Conservation (phyloP, 2,888 invertebrate species). For the Rhagonycha lutea region DNA sequence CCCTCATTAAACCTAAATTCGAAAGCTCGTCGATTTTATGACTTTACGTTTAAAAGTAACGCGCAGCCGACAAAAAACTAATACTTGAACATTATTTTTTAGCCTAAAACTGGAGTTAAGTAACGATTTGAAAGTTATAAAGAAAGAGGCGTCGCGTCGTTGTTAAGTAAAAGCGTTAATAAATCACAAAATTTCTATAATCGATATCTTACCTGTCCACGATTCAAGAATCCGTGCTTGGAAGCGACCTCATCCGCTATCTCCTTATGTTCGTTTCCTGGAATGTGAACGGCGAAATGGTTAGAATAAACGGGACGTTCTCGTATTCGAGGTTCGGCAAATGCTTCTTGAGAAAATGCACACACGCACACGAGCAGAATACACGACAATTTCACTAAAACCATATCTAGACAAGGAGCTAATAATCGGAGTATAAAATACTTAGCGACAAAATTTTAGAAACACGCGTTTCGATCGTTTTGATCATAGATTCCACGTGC, state of each 20-base stretch:
- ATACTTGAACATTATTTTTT: not conserved
- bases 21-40: slow-evolving; percentile 20
- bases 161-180: slow-evolving; percentile 5
- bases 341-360: slow-evolving; percentile 26
- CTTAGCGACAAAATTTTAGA: slow-evolving; percentile 25
- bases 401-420: slow-evolving; percentile 32
- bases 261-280: slow-evolving; percentile 62
- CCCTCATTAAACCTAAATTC: slow-evolving; percentile 24
- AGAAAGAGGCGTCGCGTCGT: not conserved
- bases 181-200: slow-evolving; percentile 13
- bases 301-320: slow-evolving; percentile 68
- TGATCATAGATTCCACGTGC: slow-evolving; percentile 29
- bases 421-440: slow-evolving; percentile 26
- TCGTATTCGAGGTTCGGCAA: slow-evolving; percentile 28
- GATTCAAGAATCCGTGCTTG: slow-evolving; percentile 84
- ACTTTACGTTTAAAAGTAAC: slow-evolving; percentile 15
- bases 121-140: not conserved
- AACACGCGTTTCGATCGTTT: slow-evolving; percentile 25
- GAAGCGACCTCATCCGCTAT: slow-evolving; percentile 77
- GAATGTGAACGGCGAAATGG: slow-evolving; percentile 86
- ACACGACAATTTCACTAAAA: slow-evolving; percentile 35
- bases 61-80: not conserved
- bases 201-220: slow-evolving; percentile 78
- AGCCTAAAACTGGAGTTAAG: not conserved
- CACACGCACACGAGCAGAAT: slow-evolving; percentile 32